Evolutionary conservation across 2,888 invertebrate genomes (phyloP).

Genomic region (Acheta domesticus): DNA sequence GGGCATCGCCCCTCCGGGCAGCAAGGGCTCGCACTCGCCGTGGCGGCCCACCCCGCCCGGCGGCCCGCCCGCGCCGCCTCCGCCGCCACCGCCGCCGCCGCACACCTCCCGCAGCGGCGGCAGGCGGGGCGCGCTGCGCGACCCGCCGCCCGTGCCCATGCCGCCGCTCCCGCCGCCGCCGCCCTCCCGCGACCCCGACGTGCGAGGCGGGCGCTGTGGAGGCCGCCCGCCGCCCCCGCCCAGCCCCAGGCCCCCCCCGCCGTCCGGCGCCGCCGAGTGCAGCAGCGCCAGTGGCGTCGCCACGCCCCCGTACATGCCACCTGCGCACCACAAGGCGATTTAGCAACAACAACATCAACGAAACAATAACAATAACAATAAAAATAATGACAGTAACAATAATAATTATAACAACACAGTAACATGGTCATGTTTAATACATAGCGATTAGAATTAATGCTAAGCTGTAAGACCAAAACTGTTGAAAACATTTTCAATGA

Average conservation of each 20-base stretch:
- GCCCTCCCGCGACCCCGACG: conserved; percentile 50
- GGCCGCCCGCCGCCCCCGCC: conserved; percentile 37
- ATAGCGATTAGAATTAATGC: too few relatives aligned
- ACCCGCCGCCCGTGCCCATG: neutral
- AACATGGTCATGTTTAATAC: too few relatives aligned
- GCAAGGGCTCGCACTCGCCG: conserved; percentile 61
- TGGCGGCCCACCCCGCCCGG: conserved; percentile 44
- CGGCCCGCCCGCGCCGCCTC: conserved; percentile 49
- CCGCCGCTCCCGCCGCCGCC: conserved; percentile 42
- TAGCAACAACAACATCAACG: too few relatives aligned
- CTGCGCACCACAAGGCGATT: conserved; percentile 41
- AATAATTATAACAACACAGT: too few relatives aligned
- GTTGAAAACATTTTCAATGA: too few relatives aligned
- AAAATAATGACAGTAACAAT: too few relatives aligned
- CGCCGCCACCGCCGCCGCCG: conserved; percentile 47
- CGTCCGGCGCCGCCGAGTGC: conserved; percentile 46
- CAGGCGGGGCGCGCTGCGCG: conserved; percentile 50
- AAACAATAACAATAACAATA: too few relatives aligned
- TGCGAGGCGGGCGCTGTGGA: conserved; percentile 54
- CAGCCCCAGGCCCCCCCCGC: conserved; percentile 19
- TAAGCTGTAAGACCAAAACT: too few relatives aligned
- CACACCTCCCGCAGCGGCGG: conserved; percentile 54
- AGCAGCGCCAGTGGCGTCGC: conserved; percentile 67
- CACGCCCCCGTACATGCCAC: conserved; percentile 61
- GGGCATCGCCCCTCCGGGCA: conserved; percentile 44